Base-by-base conservation (phyloP, 2,888 invertebrate species). In the Andrena trimmerana region DNA sequence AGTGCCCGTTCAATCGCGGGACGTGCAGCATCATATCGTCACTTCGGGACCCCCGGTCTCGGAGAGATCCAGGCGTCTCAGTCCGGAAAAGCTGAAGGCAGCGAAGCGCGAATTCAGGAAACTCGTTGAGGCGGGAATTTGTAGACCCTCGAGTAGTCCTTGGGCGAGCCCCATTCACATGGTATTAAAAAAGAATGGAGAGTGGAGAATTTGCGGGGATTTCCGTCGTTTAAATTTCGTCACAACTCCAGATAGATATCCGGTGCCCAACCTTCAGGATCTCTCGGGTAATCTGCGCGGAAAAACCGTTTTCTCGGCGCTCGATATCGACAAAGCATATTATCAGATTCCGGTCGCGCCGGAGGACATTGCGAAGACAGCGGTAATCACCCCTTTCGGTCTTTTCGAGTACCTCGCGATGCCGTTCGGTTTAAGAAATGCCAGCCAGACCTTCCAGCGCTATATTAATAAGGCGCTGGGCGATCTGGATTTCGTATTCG, bases 21-120 rank as follows among this genome's bases (percentile, higher is more conserved):
- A 89, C 86, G 60, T 89, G 88, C 76, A 89, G 90, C 54, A 80
- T 84, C 63, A 89, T 90, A 50, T 88, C 20, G 7, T 85, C 5
- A 54, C 83, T 2, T n/a, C 2, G 24, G 8, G n/a, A n/a, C n/a
- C n/a, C n/a, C n/a, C n/a, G n/a, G n/a, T n/a, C n/a, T n/a, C n/a
- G n/a, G n/a, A n/a, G n/a, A n/a, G n/a, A n/a, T n/a, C n/a, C n/a
- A n/a, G n/a, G n/a, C n/a, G n/a, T n/a, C n/a, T n/a, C n/a, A n/a
- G n/a, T n/a, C n/a, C n/a, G n/a, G n/a, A n/a, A n/a, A n/a, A n/a
- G n/a, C n/a, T n/a, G n/a, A n/a, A n/a, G n/a, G n/a, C n/a, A n/a
- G n/a, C n/a, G n/a, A n/a, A n/a, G n/a, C n/a, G n/a, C n/a, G n/a
- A n/a, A n/a, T n/a, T n/a, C n/a, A n/a, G n/a, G n/a, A n/a, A n/a